phyloP scores from a whole-genome alignment of 2,888 invertebrate species.

The Nebria salina region DNA sequence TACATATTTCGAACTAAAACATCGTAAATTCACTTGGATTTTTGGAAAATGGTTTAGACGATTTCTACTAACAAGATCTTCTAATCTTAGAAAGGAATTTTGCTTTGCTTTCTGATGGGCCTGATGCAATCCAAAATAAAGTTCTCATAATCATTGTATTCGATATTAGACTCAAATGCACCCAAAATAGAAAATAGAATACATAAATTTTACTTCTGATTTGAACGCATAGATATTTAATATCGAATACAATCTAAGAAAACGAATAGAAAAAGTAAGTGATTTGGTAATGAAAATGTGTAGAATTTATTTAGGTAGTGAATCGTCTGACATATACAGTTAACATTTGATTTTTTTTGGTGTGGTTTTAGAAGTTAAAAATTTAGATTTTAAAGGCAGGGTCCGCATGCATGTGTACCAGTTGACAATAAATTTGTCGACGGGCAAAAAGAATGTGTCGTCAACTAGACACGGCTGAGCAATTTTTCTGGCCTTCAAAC shows the following conservation, averaged over 20 bases:
- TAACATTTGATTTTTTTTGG: constrained; percentile 11
- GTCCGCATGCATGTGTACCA: constrained; percentile 42
- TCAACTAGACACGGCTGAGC: constrained; percentile 58
- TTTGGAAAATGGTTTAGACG: constrained; percentile 24
- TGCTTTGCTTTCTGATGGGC: too few relatives aligned
- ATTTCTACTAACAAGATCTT: background rate
- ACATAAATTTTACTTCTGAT: too few relatives aligned
- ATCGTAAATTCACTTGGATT: constrained; percentile 43
- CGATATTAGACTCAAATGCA: too few relatives aligned
- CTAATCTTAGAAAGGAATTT: too few relatives aligned
- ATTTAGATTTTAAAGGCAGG: constrained; percentile 42
- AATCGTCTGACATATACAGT: constrained; percentile 16
- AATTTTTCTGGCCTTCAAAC: constrained; percentile 61
- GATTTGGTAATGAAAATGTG: background rate
- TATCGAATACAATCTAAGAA: background rate
- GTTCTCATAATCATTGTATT: too few relatives aligned
- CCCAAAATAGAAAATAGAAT: too few relatives aligned
- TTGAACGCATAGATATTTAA: too few relatives aligned
- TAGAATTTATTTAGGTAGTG: background rate
- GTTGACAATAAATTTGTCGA: constrained; percentile 27
- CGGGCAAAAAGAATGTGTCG: constrained; percentile 17
- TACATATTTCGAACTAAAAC: constrained; percentile 1
- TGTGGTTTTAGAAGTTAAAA: constrained; percentile 28
- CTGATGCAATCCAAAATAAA: too few relatives aligned
- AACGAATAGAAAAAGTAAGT: background rate